Base-by-base conservation (phyloP, 2,797 vertebrate genomes). In the Pogoniulus pusillus region DNA sequence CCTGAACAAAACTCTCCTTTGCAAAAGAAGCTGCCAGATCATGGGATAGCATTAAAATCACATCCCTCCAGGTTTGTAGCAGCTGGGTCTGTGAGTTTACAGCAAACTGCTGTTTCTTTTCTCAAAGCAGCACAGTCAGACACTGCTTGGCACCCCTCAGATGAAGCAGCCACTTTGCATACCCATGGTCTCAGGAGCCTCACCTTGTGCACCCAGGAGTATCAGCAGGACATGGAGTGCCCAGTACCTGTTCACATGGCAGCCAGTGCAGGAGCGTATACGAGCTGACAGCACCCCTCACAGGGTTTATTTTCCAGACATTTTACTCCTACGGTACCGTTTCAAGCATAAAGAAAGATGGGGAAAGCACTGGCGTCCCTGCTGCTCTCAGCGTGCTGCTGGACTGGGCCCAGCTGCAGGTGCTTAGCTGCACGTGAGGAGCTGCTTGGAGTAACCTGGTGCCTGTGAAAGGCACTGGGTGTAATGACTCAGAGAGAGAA, bases 161-260 rank as follows among this genome's bases (percentile, higher is more conserved):
- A 32, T 24, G 26, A 76, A 55, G 34, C 35, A 12, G 1, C 0
- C 0, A 1, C 24, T 53, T 63, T 35, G 54, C 29, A 10, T 7
- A 8, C 0, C 0, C 20, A 9, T 14, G 30, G 29, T 47, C 47
- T 75, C 3, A 1, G 35, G 12, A 81, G 22, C 8, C 27, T 8
- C 32, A 34, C 9, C 7, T 16, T 11, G 7, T 34, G 16, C 26
- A 39, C 9, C 22, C 58, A 35, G 49, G 27, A 20, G 4, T 1
- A 0, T 17, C n/a, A 57, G n/a, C 12, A 54, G 41, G 30, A 11
- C 20, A 27, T 8, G 10, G 10, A 17, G 27, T 53, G 19, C 26
- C 39, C 49, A 51, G 32, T 0, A 1, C 45, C 51, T 81, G 47
- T 18, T 65, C 39, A 51, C 16, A 18, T 0, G 0, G 16, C 47